Base-by-base conservation (phyloP, 2,113 vertebrate species). In the Centropus bengalensis region DNA sequence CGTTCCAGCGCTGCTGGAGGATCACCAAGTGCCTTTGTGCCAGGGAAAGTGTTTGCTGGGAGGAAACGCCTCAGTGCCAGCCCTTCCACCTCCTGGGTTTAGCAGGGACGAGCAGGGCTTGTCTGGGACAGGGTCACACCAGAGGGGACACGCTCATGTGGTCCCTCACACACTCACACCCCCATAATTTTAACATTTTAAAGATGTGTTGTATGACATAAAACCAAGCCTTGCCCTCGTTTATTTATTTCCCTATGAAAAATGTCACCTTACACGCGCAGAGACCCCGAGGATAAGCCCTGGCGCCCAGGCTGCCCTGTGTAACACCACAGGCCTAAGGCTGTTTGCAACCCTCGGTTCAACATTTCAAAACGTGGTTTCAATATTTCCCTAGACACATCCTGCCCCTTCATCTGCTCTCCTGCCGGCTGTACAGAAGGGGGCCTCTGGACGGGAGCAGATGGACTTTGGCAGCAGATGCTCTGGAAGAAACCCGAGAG, bases 281-380 rank as follows among this genome's bases (percentile, higher is more conserved):
- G 58, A 56, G 60, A 11, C 3, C 22, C 42, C 0, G 2, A 32
- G 60, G 47, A 23, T 5, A 58, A 91, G 30, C 32, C 54, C 59
- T 12, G 40, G 66, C 14, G 42, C 33, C 24, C 54, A 7, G 59
- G 67, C 45, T 6, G 44, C 60, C 28, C 30, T 21, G 13, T 1
- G 14, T 24, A 23, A 58, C 4, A 66, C 9, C 12, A 9, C 1
- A 26, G 49, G 54, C 81, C n/a, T 24, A 6, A 23, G 28, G 73
- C 51, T 66, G 62, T 55, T 51, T 30, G 24, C 38, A 59, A 8
- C 7, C n/a, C 44, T 9, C 1, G 47, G 81, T 93, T 89, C 92
- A 94, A 94, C 73, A 91, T 86, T 93, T 33, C 73, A 81, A 69
- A 93, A 75, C 2, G 21, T 10, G n/a, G 12, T 28, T 94, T 94